These are phyloP conservation scores for Lasius fuliginosus DNA, from an alignment of 2,888 invertebrate species.

Conservation along the genomic window DNA sequence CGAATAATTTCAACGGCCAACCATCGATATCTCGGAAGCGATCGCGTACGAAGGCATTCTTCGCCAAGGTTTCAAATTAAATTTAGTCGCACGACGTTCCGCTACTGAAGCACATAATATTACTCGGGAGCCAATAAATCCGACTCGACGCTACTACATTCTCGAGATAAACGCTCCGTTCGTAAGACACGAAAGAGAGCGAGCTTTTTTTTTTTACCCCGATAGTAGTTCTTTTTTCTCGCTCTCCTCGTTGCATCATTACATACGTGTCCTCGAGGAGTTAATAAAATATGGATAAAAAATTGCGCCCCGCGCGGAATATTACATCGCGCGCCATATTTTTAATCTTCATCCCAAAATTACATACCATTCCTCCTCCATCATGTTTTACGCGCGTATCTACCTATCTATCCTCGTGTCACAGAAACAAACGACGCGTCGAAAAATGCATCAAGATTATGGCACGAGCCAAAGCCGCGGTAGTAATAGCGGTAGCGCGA, in stretches of 20 bases:
- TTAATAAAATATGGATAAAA: conserved; percentile 23
- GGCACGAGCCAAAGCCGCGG: background rate
- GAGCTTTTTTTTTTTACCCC: background rate
- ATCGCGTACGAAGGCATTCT: conserved; percentile 49
- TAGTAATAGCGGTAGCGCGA: background rate
- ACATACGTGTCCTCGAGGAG: background rate
- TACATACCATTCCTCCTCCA: background rate
- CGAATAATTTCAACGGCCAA: conserved; percentile 68
- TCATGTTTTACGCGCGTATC: background rate
- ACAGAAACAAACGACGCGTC: conserved; percentile 22
- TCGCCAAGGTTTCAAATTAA: conserved; percentile 64
- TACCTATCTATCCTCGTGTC: background rate
- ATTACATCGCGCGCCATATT: background rate
- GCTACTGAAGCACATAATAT: conserved; percentile 45
- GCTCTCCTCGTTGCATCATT: background rate
- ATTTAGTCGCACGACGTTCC: conserved; percentile 62
- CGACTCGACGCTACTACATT: conserved; percentile 32
- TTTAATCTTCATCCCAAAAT: conserved; percentile 1
- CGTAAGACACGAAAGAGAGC: background rate
- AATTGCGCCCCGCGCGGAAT: background rate
- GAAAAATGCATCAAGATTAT: conserved; percentile 34
- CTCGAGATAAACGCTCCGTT: conserved; percentile 22
- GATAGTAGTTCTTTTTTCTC: background rate
- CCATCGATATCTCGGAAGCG: conserved; percentile 42
- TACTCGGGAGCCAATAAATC: conserved; percentile 40